A percentile compares a stretch with the other conserved stretches of the same genome.
phyloP scores from a whole-genome alignment of 2,888 invertebrate genomes.

The Hemithea aestivaria region DNA sequence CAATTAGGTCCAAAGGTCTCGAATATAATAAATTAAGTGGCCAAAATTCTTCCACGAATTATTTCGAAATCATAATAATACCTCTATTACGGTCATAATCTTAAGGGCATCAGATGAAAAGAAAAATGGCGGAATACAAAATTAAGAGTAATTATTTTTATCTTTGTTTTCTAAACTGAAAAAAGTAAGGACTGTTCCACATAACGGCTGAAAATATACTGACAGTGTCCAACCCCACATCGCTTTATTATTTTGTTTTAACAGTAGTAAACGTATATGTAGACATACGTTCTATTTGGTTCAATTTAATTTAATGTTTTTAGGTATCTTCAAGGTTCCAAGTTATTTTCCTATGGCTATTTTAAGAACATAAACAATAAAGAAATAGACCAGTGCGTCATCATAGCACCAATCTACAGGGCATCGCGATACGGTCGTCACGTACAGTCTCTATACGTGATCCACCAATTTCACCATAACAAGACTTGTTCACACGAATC shows the following conservation, averaged over 20 bases:
- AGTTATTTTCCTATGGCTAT: slow-evolving; percentile 12
- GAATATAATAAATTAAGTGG: slow-evolving; percentile 27
- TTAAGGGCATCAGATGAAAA: slow-evolving; percentile 59
- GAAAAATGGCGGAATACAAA: slow-evolving; percentile 43
- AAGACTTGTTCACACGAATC: slow-evolving; percentile 70
- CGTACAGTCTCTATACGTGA: slow-evolving; percentile 62
- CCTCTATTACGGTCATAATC: slow-evolving; percentile 36
- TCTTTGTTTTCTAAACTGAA: slow-evolving; percentile 19
- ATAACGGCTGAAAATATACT: too few relatives aligned
- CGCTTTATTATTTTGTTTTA: too few relatives aligned
- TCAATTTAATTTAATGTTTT: too few relatives aligned
- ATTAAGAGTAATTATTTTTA: slow-evolving; percentile 32
- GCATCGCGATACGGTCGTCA: slow-evolving; percentile 52
- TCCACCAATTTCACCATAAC: slow-evolving; percentile 59
- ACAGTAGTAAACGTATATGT: too few relatives aligned
- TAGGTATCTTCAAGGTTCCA: neutral
- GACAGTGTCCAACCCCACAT: too few relatives aligned
- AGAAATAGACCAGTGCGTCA: slow-evolving; percentile 29
- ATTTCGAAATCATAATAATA: slow-evolving; percentile 61
- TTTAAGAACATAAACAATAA: slow-evolving; percentile 13
- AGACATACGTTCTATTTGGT: too few relatives aligned
- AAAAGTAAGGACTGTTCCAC: too few relatives aligned
- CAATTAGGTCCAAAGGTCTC: slow-evolving; percentile 43
- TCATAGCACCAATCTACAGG: slow-evolving; percentile 42
- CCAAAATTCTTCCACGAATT: slow-evolving; percentile 59